Evolutionary conservation across 2,113 vertebrate species (phyloP).

Genomic region (Loxodonta africana): DNA sequence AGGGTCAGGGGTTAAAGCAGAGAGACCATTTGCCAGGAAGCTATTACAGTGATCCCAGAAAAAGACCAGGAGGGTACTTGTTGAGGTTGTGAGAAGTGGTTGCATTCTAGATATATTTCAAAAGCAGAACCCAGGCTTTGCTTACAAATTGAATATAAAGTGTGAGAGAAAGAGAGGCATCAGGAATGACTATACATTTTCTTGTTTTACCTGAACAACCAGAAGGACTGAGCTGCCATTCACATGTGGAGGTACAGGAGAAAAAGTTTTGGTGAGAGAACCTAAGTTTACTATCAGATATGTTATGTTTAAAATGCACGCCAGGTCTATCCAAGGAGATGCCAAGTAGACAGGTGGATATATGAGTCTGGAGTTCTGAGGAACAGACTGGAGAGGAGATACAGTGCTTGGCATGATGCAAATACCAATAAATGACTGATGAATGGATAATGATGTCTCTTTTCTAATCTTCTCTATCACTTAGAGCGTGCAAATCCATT

Average conservation of each 20-base stretch:
- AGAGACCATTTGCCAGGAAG: neutral
- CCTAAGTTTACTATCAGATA: neutral
- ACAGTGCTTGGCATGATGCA: neutral
- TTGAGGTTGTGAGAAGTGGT: neutral
- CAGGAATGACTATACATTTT: neutral
- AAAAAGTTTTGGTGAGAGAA: neutral
- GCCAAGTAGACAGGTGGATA: neutral
- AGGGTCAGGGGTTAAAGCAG: neutral
- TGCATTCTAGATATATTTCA: neutral
- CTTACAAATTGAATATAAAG: neutral
- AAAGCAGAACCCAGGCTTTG: neutral
- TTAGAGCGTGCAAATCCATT: neutral
- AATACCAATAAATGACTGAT: slow-evolving; percentile 1
- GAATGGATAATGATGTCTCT: neutral
- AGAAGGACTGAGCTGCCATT: neutral
- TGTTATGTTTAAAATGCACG: neutral
- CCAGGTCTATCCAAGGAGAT: neutral
- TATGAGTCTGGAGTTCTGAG: neutral
- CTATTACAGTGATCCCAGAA: neutral
- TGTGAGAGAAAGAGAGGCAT: neutral
- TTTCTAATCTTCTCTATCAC: neutral
- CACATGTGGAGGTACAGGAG: neutral
- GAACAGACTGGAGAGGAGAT: neutral
- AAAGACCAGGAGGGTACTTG: neutral
- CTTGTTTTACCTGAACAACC: neutral